Conservation (phyloP, 2,888 invertebrate genomes). For the Idaea biselata region DNA sequence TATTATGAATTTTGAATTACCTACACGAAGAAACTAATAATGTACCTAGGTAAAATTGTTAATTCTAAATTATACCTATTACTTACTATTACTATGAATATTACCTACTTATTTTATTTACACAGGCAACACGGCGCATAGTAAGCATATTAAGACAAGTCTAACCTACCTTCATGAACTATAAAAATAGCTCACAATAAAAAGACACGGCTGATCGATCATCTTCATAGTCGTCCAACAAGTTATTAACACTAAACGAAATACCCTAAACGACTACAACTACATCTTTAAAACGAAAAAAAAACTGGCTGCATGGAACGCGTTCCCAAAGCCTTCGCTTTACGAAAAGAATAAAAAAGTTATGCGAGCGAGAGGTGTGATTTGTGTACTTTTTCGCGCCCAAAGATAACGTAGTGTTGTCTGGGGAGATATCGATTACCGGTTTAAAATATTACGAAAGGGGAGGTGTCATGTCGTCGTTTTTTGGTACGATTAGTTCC, state of each 20-base stretch:
- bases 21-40: no score
- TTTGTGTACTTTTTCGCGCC: slow-evolving; percentile 73
- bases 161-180: neutral
- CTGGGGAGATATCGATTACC: slow-evolving; percentile 54
- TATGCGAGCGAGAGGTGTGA: slow-evolving; percentile 64
- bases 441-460: slow-evolving; percentile 35
- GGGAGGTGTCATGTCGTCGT: slow-evolving; percentile 23
- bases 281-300: slow-evolving; percentile 40
- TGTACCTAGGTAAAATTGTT: no score
- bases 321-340: slow-evolving; percentile 51
- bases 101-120: no score
- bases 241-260: slow-evolving; percentile 26
- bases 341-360: slow-evolving; percentile 46
- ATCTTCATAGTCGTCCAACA: slow-evolving; percentile 18
- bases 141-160: no score
- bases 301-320: slow-evolving; percentile 52
- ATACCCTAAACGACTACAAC: slow-evolving; percentile 55
- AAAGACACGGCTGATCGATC: neutral
- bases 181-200: neutral
- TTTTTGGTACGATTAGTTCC: slow-evolving; percentile 11
- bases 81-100: no score
- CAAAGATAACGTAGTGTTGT: slow-evolving; percentile 56
- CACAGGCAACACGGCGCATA: no score
- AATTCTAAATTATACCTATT: no score
- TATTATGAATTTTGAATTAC: no score